A percentile compares a stretch with the other conserved stretches of the same genome.
These are phyloP conservation scores for Acanthosepion pharaonis DNA, from an alignment of 2,888 invertebrate species.

Conservation along the genomic window DNA sequence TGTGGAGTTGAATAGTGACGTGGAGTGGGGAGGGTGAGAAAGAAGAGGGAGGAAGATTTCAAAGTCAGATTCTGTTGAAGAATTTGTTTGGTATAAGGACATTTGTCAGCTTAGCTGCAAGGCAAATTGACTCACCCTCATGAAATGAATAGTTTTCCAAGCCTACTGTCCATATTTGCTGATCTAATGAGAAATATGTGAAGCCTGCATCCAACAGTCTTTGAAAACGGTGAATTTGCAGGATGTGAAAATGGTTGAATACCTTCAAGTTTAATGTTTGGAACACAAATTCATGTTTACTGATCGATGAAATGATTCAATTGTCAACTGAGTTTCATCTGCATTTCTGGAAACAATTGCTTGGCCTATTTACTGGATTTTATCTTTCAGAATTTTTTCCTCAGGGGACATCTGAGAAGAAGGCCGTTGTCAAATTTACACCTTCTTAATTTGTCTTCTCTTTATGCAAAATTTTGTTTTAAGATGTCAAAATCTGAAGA, in stretches of 20 bases:
- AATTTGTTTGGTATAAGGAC: slow-evolving; percentile 22
- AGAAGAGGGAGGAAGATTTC: not conserved
- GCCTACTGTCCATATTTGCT: not conserved
- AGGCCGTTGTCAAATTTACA: not conserved
- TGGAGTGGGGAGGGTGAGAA: not conserved
- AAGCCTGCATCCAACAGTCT: not conserved
- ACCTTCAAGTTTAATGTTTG: slow-evolving; percentile 22
- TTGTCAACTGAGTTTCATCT: not conserved
- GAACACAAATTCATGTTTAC: slow-evolving; percentile 33
- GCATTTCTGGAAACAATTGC: not conserved
- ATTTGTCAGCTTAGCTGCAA: slow-evolving; percentile 11
- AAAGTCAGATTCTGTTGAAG: slow-evolving; percentile 22
- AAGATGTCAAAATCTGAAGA: no score
- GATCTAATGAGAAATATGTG: not conserved
- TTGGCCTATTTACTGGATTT: not conserved
- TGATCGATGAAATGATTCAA: slow-evolving; percentile 33
- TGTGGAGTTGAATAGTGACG: not conserved
- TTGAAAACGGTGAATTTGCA: not conserved
- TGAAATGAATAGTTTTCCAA: slow-evolving; percentile 33
- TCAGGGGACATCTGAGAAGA: not conserved
- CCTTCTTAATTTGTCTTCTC: not conserved
- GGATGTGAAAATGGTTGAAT: not conserved
- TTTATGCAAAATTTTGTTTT: not conserved
- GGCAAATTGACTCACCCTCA: slow-evolving; percentile 15
- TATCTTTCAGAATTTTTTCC: not conserved